A percentile compares a stretch with the other conserved stretches of the same genome.
Conservation (phyloP, 2,888 invertebrate genomes). For the Dendrolimus houi region DNA sequence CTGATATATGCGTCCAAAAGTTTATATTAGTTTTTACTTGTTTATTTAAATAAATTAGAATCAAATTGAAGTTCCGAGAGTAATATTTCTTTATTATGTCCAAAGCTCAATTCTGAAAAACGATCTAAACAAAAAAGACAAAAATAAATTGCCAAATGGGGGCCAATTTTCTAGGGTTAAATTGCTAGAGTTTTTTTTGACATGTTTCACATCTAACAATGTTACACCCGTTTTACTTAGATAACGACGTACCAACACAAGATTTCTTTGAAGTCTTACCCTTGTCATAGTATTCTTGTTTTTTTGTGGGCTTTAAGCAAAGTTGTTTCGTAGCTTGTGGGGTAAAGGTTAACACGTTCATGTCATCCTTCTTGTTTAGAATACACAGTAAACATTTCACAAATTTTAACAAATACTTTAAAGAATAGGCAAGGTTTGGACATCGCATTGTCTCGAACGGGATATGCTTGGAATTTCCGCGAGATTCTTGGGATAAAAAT, state of each 20-base stretch:
- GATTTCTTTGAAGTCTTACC: conserved; percentile 2
- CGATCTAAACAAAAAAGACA: not conserved
- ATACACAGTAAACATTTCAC: too few relatives aligned
- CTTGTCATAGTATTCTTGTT: not conserved
- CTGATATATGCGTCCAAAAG: too few relatives aligned
- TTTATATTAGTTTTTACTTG: too few relatives aligned
- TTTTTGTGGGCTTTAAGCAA: not conserved
- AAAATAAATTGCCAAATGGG: not conserved
- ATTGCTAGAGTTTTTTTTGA: not conserved
- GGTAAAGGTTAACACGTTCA: too few relatives aligned
- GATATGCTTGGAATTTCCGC: too few relatives aligned
- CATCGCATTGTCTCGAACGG: too few relatives aligned
- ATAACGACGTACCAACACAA: not conserved
- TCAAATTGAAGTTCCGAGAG: not conserved
- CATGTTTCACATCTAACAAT: not conserved
- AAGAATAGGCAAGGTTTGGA: too few relatives aligned
- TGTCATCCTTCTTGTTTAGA: too few relatives aligned
- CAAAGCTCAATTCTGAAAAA: not conserved
- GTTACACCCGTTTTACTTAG: not conserved
- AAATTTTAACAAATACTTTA: too few relatives aligned
- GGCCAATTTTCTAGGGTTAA: not conserved
- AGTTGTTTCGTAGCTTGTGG: not conserved
- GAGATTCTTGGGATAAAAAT: too few relatives aligned
- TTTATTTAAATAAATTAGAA: not conserved
- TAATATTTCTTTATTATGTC: not conserved